Conservation (phyloP, 2,797 vertebrate species). For the Sternotherus odoratus region DNA sequence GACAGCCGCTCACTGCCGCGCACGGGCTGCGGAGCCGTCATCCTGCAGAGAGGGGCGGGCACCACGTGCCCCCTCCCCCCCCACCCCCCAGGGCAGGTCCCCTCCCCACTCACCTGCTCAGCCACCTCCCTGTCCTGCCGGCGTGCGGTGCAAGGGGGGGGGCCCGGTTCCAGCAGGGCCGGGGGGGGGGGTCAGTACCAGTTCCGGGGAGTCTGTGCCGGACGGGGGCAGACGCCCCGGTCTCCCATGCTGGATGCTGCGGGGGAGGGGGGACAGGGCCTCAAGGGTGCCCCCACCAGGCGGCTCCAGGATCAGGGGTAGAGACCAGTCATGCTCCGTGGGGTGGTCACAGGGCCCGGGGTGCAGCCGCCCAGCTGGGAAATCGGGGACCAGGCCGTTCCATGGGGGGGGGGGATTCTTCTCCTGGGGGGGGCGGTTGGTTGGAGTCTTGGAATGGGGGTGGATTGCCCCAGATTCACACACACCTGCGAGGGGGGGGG, state of each 20-base stretch:
- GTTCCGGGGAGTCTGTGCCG: background rate
- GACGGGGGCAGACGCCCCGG: background rate
- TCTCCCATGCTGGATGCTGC: background rate
- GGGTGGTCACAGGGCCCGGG: background rate
- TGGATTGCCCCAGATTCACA: background rate
- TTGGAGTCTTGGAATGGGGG: background rate
- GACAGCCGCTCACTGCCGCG: background rate
- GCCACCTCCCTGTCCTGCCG: background rate
- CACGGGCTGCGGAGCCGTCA: background rate
- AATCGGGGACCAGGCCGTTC: background rate
- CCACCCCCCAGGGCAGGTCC: background rate
- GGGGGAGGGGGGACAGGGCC: background rate
- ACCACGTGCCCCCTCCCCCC: background rate
- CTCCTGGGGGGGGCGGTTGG: background rate
- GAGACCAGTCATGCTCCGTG: background rate
- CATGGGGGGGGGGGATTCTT: background rate
- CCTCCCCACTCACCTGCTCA: background rate
- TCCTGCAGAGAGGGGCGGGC: background rate
- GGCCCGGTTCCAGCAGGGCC: background rate
- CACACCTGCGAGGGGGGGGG: background rate
- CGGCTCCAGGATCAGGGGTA: background rate
- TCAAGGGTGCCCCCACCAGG: background rate
- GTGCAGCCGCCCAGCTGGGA: background rate
- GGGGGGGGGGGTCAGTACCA: background rate
- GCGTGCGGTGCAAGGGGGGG: background rate